phyloP scores from a whole-genome alignment of 2,113 vertebrate genomes.

The Proteles cristata region DNA sequence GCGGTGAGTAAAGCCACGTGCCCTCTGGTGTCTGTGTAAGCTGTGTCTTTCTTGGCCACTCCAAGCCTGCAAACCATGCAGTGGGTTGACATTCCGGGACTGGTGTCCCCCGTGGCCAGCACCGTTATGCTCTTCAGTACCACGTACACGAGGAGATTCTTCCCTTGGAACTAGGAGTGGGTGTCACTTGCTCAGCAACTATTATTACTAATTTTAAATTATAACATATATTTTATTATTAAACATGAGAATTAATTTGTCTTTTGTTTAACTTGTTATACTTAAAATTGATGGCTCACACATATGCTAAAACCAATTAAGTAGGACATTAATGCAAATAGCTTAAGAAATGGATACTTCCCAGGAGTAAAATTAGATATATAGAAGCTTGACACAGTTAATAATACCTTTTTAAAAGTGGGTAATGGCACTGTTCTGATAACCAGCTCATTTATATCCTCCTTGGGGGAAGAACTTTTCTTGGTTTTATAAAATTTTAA shows the following conservation, averaged over 20 bases:
- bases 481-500: conserved; percentile 1
- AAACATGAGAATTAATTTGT: background rate
- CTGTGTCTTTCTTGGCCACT: background rate
- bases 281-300: background rate
- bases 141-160: background rate
- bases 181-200: background rate
- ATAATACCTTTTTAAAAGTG: background rate
- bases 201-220: background rate
- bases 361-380: conserved; percentile 26
- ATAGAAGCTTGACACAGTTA: background rate
- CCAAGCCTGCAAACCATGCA: background rate
- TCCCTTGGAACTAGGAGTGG: background rate
- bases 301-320: background rate
- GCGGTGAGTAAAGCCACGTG: background rate
- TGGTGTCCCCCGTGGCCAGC: background rate
- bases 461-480: background rate
- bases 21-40: background rate
- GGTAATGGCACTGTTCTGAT: background rate
- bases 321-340: background rate
- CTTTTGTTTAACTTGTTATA: background rate
- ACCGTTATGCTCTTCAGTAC: background rate
- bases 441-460: background rate
- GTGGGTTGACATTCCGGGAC: background rate
- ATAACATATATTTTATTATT: background rate
- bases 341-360: background rate